phyloP scores from a whole-genome alignment of 2,797 vertebrate species.

The Emys orbicularis region DNA sequence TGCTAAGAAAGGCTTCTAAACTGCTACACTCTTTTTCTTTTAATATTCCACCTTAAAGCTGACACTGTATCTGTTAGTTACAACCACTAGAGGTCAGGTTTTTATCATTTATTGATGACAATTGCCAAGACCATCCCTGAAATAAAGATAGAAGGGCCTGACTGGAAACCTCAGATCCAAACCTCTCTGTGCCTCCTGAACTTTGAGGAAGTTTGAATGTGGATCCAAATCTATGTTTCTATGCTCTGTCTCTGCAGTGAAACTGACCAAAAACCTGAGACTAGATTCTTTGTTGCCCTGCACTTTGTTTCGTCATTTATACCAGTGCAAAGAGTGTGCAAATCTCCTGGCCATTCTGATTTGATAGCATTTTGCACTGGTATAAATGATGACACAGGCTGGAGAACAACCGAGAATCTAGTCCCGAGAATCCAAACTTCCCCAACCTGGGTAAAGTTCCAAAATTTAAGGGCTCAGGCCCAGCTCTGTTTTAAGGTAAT shows the following conservation, averaged over 20 bases:
- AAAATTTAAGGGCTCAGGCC: background rate
- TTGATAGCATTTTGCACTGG: background rate
- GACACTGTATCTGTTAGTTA: background rate
- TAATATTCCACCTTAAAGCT: fast-evolving
- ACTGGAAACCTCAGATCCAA: background rate
- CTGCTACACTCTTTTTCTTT: background rate
- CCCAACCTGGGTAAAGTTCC: background rate
- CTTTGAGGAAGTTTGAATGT: fast-evolving
- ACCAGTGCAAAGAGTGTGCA: background rate
- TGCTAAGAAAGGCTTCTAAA: background rate
- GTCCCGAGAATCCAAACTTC: background rate
- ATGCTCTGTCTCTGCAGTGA: background rate
- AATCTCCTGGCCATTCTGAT: background rate
- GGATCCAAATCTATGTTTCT: fast-evolving
- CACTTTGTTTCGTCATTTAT: background rate
- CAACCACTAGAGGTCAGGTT: background rate
- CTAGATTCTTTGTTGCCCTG: background rate
- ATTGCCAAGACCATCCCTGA: background rate
- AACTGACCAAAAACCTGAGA: background rate
- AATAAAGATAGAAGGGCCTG: background rate
- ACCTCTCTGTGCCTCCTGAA: too few relatives aligned
- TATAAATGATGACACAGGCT: background rate
- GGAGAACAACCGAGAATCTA: background rate
- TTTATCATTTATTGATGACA: fast-evolving
- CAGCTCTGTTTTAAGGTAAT: background rate